Conservation (phyloP, 2,113 vertebrate species). For the Clupea harengus region DNA sequence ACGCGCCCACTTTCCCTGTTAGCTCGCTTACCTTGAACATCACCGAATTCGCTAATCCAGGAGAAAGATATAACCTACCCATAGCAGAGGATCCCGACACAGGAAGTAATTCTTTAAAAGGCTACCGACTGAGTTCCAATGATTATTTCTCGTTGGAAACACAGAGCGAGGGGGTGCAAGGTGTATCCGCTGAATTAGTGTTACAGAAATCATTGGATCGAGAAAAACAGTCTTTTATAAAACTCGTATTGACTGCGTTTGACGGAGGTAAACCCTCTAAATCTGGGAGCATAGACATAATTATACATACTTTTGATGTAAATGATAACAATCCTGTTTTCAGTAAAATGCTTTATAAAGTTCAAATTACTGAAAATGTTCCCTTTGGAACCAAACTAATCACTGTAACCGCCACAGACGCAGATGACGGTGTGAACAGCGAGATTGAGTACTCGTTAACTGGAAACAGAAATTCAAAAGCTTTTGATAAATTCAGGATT, state of each 20-base stretch:
- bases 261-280: constrained; percentile 71
- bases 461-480: constrained; percentile 64
- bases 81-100: constrained; percentile 64
- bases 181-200: constrained; percentile 60
- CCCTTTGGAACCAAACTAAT: constrained; percentile 52
- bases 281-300: constrained; percentile 61
- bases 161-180: constrained; percentile 59
- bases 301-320: constrained; percentile 64
- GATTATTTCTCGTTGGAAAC: constrained; percentile 69
- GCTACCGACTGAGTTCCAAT: constrained; percentile 69
- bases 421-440: constrained; percentile 71
- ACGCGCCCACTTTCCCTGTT: constrained; percentile 61
- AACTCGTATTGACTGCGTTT: constrained; percentile 61
- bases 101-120: constrained; percentile 58
- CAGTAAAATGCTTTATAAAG: constrained; percentile 66
- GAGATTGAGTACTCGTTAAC: constrained; percentile 73
- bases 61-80: constrained; percentile 61
- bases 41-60: constrained; percentile 48
- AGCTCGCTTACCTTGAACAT: constrained; percentile 53
- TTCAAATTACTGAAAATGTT: constrained; percentile 62
- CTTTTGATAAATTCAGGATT: constrained; percentile 55
- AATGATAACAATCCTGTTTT: constrained; percentile 74
- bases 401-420: constrained; percentile 63
- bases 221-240: constrained; percentile 60
- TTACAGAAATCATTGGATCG: constrained; percentile 69